A percentile compares a stretch with the other conserved stretches of the same genome.
These are phyloP conservation scores for Epinephelus lanceolatus DNA, from an alignment of 2,113 vertebrate species.

Conservation along the genomic window DNA sequence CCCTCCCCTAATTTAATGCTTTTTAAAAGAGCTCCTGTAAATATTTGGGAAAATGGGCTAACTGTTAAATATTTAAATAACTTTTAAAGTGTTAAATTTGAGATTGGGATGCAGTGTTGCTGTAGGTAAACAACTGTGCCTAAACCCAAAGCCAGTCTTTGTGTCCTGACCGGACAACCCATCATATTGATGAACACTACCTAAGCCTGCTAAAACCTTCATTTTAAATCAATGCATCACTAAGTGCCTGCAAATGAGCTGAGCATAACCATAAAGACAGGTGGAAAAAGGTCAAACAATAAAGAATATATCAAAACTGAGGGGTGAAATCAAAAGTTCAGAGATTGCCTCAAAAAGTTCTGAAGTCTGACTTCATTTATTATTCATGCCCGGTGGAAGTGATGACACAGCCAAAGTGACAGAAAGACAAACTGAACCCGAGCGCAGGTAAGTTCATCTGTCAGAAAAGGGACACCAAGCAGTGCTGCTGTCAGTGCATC, in stretches of 20 bases:
- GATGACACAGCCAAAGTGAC: slow-evolving; percentile 34
- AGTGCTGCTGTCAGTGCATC: slow-evolving; percentile 30
- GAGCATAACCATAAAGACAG: background rate
- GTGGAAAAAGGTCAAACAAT: background rate
- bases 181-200: no score
- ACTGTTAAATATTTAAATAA: no score
- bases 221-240: background rate
- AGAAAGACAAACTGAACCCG: background rate
- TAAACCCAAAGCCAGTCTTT: no score
- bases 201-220: no score
- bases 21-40: no score
- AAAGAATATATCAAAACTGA: background rate
- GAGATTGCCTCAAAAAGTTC: background rate
- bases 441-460: slow-evolving; percentile 36
- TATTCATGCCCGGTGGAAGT: slow-evolving; percentile 21
- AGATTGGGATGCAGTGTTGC: no score
- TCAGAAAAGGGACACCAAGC: slow-evolving; percentile 16
- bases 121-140: no score
- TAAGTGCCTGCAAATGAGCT: background rate
- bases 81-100: no score
- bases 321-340: background rate
- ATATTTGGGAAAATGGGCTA: no score
- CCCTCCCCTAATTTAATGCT: no score
- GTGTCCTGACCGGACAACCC: no score
- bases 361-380: slow-evolving; percentile 6